These are phyloP conservation scores for Apis laboriosa DNA, from an alignment of 1,140 invertebrate species.

Conservation along the genomic window DNA sequence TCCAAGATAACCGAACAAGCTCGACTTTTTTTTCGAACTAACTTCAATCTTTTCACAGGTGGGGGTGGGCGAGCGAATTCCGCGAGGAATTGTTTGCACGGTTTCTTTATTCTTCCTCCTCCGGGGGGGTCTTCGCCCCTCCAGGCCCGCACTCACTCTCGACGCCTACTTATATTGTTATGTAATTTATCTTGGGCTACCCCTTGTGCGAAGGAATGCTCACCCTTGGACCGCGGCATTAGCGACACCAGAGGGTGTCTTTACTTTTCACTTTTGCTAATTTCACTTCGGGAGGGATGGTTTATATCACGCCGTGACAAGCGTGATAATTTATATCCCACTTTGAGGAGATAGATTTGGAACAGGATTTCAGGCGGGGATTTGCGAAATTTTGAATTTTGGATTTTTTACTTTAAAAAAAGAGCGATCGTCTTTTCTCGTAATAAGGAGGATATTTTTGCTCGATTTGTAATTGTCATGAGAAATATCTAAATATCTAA, in stretches of 20 bases:
- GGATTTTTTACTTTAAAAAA: no score
- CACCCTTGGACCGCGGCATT: constrained; percentile 68
- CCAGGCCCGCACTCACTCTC: constrained; percentile 62
- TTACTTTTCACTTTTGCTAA: constrained; percentile 80
- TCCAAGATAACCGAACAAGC: not conserved
- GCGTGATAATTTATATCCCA: constrained; percentile 45
- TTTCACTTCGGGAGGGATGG: constrained; percentile 63
- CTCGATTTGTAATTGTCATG: no score
- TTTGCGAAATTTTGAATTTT: no score
- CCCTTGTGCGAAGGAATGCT: constrained; percentile 69
- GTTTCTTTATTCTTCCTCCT: constrained; percentile 50
- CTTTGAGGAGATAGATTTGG: not conserved
- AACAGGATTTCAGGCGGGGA: not conserved
- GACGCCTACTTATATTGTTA: constrained; percentile 77
- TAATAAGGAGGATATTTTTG: no score
- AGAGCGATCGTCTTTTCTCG: no score
- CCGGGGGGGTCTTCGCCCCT: constrained; percentile 55
- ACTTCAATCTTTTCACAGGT: constrained; percentile 5
- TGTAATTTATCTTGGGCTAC: constrained; percentile 76
- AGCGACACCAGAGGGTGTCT: constrained; percentile 67
- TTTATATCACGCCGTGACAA: constrained; percentile 47
- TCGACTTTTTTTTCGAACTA: constrained; percentile 31
- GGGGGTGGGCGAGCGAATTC: constrained; percentile 45
- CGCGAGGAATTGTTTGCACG: constrained; percentile 52
- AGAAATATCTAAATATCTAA: no score